A percentile compares a stretch with the other conserved stretches of the same genome.
Conservation (phyloP, 2,888 invertebrate species). For the Coleophora flavipennella region DNA sequence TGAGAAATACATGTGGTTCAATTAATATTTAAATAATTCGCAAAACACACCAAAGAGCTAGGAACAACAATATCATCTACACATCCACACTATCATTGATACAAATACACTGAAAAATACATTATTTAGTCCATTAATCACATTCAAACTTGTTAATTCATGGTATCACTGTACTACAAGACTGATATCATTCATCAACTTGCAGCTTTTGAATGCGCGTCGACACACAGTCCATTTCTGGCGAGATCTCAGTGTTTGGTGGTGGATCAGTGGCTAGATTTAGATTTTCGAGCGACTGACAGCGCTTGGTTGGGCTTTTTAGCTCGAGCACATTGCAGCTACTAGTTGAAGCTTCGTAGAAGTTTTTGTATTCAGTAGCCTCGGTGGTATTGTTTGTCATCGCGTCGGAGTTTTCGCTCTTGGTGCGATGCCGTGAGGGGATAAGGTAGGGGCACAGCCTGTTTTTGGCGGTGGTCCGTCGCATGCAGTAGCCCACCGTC, state of each 20-base stretch:
- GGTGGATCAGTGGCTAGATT: slow-evolving; percentile 52
- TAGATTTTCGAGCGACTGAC: slow-evolving; percentile 75
- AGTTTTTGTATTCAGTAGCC: slow-evolving; percentile 38
- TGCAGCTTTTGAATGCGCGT: slow-evolving; percentile 75
- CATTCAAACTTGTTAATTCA: slow-evolving; percentile 33
- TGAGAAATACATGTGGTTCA: slow-evolving; percentile 22
- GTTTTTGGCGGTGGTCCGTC: slow-evolving; percentile 64
- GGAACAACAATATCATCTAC: slow-evolving; percentile 49
- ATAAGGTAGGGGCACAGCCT: slow-evolving; percentile 74
- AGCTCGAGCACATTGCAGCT: slow-evolving; percentile 35
- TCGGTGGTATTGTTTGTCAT: slow-evolving; percentile 48
- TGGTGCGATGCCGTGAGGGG: slow-evolving; percentile 72
- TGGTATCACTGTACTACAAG: not conserved
- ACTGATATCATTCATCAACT: slow-evolving; percentile 67
- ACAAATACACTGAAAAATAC: slow-evolving; percentile 53
- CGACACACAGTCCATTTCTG: slow-evolving; percentile 75
- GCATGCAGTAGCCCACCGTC: slow-evolving; percentile 74
- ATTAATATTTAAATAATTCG: slow-evolving; percentile 32
- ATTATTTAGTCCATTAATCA: slow-evolving; percentile 40
- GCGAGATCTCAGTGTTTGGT: slow-evolving; percentile 42
- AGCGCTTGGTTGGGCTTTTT: slow-evolving; percentile 66
- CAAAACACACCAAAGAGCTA: slow-evolving; percentile 42
- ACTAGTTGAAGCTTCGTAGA: slow-evolving; percentile 58
- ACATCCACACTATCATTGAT: slow-evolving; percentile 29
- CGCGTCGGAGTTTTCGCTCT: slow-evolving; percentile 75